phyloP scores from a whole-genome alignment of 2,113 vertebrate species.

The Pteruthius melanotis region DNA sequence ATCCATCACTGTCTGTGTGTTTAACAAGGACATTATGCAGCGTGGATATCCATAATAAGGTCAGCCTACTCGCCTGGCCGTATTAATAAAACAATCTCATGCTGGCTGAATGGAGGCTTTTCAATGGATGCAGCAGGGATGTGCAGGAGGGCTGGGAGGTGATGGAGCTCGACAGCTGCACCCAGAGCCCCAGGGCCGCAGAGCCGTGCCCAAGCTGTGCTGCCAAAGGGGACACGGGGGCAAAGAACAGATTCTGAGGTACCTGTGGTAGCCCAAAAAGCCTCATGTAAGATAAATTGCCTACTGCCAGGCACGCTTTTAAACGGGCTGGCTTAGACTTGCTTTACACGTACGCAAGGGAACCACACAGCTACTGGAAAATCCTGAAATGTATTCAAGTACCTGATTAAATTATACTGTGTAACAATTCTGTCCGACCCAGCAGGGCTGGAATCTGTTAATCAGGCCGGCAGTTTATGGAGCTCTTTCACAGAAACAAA shows the following conservation, averaged over 20 bases:
- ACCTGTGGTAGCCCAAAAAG: neutral
- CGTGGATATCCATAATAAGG: neutral
- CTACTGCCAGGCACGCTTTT: neutral
- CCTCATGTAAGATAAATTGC: neutral
- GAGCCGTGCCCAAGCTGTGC: neutral
- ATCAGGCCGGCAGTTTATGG: neutral
- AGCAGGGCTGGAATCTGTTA: neutral
- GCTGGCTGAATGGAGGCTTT: neutral
- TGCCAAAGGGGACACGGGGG: rapidly evolving
- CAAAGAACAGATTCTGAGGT: neutral
- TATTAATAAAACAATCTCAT: neutral
- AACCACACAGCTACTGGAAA: neutral
- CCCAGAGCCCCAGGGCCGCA: neutral
- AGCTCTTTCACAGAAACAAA: neutral
- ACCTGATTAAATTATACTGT: neutral
- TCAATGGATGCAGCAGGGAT: neutral
- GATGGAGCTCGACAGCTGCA: rapidly evolving
- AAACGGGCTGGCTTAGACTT: neutral
- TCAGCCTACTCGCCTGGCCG: neutral
- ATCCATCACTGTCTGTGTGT: rapidly evolving
- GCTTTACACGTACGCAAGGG: neutral
- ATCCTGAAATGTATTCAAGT: neutral
- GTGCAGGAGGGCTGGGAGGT: neutral
- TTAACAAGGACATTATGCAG: neutral
- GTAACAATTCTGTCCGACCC: neutral